Percentiles rank a stretch among this genome's conserved stretches.
These are phyloP conservation scores for Pedicia rivosa DNA, from an alignment of 2,888 invertebrate genomes.

Conservation along the genomic window DNA sequence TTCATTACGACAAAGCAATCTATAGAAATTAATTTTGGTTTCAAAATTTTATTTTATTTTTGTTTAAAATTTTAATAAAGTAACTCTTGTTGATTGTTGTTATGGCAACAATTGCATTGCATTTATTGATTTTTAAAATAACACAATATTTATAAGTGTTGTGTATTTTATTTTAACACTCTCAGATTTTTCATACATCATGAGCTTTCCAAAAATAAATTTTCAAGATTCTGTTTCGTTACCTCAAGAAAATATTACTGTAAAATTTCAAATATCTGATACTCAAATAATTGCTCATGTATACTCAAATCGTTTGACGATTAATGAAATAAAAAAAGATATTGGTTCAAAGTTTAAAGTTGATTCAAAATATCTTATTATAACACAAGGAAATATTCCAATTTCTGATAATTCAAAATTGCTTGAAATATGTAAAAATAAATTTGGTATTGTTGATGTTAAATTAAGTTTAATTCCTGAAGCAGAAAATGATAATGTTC, in stretches of 20 bases:
- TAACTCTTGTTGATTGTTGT: too few relatives aligned
- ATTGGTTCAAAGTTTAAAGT: slow-evolving; percentile 40
- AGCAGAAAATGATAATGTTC: not conserved
- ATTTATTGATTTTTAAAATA: too few relatives aligned
- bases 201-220: too few relatives aligned
- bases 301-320: slow-evolving; percentile 31
- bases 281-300: slow-evolving; percentile 25
- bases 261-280: slow-evolving; percentile 25
- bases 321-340: slow-evolving; percentile 43
- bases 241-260: slow-evolving; percentile 30
- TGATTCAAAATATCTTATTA: slow-evolving; percentile 32
- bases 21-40: too few relatives aligned
- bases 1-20: too few relatives aligned
- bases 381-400: slow-evolving; percentile 33
- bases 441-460: slow-evolving; percentile 27
- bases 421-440: slow-evolving; percentile 20
- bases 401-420: slow-evolving; percentile 20
- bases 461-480: slow-evolving; percentile 13
- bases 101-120: too few relatives aligned
- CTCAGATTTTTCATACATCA: too few relatives aligned
- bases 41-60: too few relatives aligned
- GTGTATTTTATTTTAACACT: too few relatives aligned
- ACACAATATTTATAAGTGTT: too few relatives aligned
- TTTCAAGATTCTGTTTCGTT: too few relatives aligned
- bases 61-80: too few relatives aligned